These are phyloP conservation scores for Dendroctonus ponderosae DNA, from an alignment of 1,140 invertebrate species.

Conservation along the genomic window DNA sequence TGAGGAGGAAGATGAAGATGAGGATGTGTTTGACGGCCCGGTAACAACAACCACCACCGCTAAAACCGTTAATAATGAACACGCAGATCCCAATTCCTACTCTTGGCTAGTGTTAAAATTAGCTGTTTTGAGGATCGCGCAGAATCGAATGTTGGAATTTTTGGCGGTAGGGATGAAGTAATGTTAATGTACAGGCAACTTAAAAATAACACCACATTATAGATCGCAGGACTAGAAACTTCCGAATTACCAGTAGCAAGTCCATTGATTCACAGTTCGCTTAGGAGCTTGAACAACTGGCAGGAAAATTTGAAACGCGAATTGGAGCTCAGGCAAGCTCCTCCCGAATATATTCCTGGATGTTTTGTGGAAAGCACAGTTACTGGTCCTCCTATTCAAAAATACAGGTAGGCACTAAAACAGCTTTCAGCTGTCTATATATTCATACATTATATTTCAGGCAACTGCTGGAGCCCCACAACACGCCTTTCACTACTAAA, in stretches of 20 bases:
- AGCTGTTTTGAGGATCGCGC: slow-evolving; percentile 80
- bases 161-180: slow-evolving; percentile 49
- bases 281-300: slow-evolving; percentile 87
- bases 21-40: slow-evolving; percentile 71
- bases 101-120: slow-evolving; percentile 92
- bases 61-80: slow-evolving; percentile 73
- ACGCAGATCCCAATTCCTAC: slow-evolving; percentile 89
- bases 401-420: slow-evolving; percentile 68
- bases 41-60: slow-evolving; percentile 35
- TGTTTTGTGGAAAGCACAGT: slow-evolving; percentile 70
- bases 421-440: neutral
- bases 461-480: slow-evolving; percentile 81
- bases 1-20: slow-evolving; percentile 72
- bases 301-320: slow-evolving; percentile 71
- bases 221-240: slow-evolving; percentile 48
- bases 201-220: slow-evolving; percentile 5
- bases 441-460: slow-evolving; percentile 26
- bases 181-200: neutral
- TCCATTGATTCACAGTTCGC: slow-evolving; percentile 85
- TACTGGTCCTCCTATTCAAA: slow-evolving; percentile 81
- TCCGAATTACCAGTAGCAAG: slow-evolving; percentile 90
- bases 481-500: slow-evolving; percentile 87
- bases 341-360: slow-evolving; percentile 79
- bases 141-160: slow-evolving; percentile 76
- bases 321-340: slow-evolving; percentile 73